Base-by-base conservation (phyloP, 2,888 invertebrate species). In the Polylopha cassiicola region DNA sequence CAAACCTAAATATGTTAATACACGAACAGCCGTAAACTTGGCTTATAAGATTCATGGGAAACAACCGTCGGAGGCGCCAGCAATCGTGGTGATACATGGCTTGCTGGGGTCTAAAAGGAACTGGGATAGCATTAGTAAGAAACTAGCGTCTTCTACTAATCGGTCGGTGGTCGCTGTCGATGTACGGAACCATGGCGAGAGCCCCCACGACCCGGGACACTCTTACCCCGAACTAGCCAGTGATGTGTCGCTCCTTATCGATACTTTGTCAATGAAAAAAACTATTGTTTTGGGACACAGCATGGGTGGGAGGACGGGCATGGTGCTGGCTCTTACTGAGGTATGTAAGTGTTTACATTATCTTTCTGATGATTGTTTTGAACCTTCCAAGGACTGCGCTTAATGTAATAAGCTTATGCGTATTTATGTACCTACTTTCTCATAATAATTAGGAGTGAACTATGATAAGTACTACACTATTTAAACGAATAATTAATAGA, bases 131-230 rank as follows among this genome's bases (percentile, higher is more conserved):
- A 73, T 97, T 30, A 89, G 92, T 10, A 94, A 91, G 64, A 87
- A 81, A 0, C 78, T 94, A n/a, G 86, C 89, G 46, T 75, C 86
- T 26, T 73, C 73, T 43, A 89, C 89, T 4, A 74, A 86, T 8
- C 88, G 88, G 47, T 87, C 87, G 76, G 93, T 95, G 0, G 87
- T 94, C 43, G 87, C 92, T 0, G 87, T 95, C 8, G 98, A 98
- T 79, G 90, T 92, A 0, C 87, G 98, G 57, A 98, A 98, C 77
- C 98, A 98, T 75, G 98, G 98, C 0, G 93, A 95, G 36, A 97
- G 96, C 63, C 93, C 94, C 0, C 95, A 95, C 61, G 73, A 87
- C 0, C 46, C 68, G 0, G 84, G 88, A 0, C 93, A 95, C 76
- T 87, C 88, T 3, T 96, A 95, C 63, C 61, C 74, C 0, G 87